These are phyloP conservation scores for Rhodinocichla rosea DNA, from an alignment of 2,113 vertebrate genomes.

Conservation along the genomic window DNA sequence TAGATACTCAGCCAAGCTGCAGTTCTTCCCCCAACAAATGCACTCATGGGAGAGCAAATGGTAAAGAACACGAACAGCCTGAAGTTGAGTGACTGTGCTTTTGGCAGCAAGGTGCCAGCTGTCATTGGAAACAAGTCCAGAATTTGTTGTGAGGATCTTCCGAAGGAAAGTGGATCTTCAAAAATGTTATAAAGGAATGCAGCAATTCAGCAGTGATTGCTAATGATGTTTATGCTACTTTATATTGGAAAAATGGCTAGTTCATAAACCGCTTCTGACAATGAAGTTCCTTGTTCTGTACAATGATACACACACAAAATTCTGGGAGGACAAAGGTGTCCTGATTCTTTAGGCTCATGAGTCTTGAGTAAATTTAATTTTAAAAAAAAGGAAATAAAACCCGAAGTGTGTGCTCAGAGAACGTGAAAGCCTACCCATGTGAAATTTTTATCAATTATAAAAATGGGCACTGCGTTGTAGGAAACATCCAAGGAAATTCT, in stretches of 20 bases:
- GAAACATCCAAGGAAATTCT: neutral
- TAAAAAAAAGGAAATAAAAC: neutral
- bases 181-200: neutral
- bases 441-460: conserved; percentile 3
- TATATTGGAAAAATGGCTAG: neutral
- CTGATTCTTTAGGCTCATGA: neutral
- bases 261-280: neutral
- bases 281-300: neutral
- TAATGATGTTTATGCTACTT: neutral
- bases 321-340: neutral
- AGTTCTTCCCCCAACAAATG: neutral
- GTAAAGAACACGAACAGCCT: neutral
- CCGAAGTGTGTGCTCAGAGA: neutral
- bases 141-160: neutral
- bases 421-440: neutral
- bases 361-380: neutral
- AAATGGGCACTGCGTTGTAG: neutral
- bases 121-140: neutral
- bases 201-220: neutral
- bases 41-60: conserved; percentile 4
- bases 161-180: neutral
- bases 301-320: neutral
- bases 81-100: neutral
- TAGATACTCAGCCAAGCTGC: neutral
- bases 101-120: neutral